Conservation (phyloP, 1,140 invertebrate species). For the Drosophila aff. region DNA sequence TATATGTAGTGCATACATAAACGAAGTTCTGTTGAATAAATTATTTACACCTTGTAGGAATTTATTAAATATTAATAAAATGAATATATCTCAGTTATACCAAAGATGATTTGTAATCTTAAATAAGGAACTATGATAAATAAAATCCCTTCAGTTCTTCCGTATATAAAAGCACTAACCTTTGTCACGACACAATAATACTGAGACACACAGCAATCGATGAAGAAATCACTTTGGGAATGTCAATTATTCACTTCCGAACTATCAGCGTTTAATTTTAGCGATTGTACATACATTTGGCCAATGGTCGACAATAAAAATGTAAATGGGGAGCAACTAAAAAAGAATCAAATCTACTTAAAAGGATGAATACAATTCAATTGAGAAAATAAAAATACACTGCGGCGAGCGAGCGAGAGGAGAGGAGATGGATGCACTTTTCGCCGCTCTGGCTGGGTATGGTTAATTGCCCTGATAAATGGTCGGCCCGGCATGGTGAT, state of each 20-base stretch:
- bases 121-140: background rate
- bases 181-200: background rate
- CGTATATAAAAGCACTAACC: background rate
- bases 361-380: slow-evolving; percentile 71
- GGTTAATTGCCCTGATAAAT: slow-evolving; percentile 77
- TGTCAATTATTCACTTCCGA: slow-evolving; percentile 72
- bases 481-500: slow-evolving; percentile 48
- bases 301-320: slow-evolving; percentile 26
- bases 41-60: too few relatives aligned
- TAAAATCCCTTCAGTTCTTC: background rate
- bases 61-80: background rate
- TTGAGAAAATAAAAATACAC: slow-evolving; percentile 43
- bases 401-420: slow-evolving; percentile 5
- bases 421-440: slow-evolving; percentile 9
- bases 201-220: slow-evolving; percentile 22
- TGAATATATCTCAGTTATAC: background rate
- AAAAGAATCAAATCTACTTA: slow-evolving; percentile 57
- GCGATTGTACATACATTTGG: too few relatives aligned
- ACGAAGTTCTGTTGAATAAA: too few relatives aligned
- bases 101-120: background rate
- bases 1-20: too few relatives aligned
- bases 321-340: slow-evolving; percentile 31
- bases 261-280: slow-evolving; percentile 57
- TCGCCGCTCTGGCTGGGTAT: slow-evolving; percentile 51
- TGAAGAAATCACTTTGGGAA: slow-evolving; percentile 48